These are phyloP conservation scores for Lottia scabra DNA, from an alignment of 2,888 invertebrate species.

Conservation along the genomic window DNA sequence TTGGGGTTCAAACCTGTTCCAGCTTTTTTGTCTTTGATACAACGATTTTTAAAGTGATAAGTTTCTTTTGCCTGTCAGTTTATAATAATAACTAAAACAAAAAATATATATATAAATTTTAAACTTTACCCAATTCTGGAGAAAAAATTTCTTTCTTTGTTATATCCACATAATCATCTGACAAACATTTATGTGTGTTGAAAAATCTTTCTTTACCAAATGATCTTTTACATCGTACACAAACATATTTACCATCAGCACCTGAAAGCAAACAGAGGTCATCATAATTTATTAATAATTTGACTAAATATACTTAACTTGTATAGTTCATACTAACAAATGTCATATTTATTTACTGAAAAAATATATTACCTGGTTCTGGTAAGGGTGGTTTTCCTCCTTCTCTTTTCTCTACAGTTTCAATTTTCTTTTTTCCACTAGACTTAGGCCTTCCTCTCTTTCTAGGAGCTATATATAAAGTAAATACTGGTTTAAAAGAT, in stretches of 20 bases:
- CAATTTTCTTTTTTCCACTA: slow-evolving; percentile 44
- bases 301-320: too few species aligned
- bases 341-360: background rate
- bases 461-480: background rate
- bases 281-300: too few species aligned
- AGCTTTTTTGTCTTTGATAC: too few species aligned
- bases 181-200: slow-evolving; percentile 63
- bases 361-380: slow-evolving; percentile 42
- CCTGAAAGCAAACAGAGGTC: slow-evolving; percentile 35
- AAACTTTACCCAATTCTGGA: slow-evolving; percentile 44
- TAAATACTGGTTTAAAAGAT: background rate
- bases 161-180: slow-evolving; percentile 64
- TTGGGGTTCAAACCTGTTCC: too few species aligned
- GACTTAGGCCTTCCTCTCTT: slow-evolving; percentile 51
- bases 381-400: slow-evolving; percentile 41
- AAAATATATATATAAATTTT: background rate
- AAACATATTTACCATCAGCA: slow-evolving; percentile 57
- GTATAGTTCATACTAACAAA: too few species aligned
- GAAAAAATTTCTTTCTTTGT: slow-evolving; percentile 50
- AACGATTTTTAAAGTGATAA: too few species aligned
- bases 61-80: too few species aligned
- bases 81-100: too few species aligned
- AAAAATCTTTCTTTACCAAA: slow-evolving; percentile 64
- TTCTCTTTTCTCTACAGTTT: slow-evolving; percentile 35
- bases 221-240: slow-evolving; percentile 58